These are phyloP conservation scores for Zoanthus gigantus DNA, from an alignment of 92 coral and sea anemone genomes.

Conservation along the genomic window DNA sequence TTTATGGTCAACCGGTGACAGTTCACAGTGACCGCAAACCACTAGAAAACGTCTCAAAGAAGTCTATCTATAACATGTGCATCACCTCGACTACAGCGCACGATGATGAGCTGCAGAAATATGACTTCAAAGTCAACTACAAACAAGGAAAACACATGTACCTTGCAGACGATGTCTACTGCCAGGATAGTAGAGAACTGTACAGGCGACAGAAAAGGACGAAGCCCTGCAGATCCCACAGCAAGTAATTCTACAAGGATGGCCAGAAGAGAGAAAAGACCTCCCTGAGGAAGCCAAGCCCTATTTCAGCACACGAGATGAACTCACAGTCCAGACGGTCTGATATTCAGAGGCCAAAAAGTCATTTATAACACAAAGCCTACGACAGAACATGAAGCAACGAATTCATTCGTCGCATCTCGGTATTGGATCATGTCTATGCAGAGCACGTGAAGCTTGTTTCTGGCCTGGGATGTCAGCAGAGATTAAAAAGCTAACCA, in stretches of 20 bases:
- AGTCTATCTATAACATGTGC: background rate
- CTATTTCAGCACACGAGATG: background rate
- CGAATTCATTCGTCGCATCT: slow-evolving; percentile 19
- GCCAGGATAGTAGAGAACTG: slow-evolving; percentile 5
- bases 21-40: background rate
- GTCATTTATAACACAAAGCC: background rate
- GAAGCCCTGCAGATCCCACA: slow-evolving; percentile 14
- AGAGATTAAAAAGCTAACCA: slow-evolving; percentile 43
- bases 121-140: background rate
- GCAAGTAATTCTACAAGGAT: slow-evolving; percentile 36
- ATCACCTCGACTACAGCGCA: background rate
- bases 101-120: background rate
- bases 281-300: slow-evolving; percentile 11
- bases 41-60: background rate
- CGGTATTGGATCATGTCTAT: slow-evolving; percentile 25
- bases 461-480: slow-evolving; percentile 62
- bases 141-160: background rate
- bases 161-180: background rate
- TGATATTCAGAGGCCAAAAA: background rate
- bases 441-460: background rate
- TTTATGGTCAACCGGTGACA: background rate
- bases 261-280: slow-evolving; percentile 27
- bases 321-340: background rate
- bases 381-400: background rate
- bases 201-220: slow-evolving; percentile 1